Percentiles rank a stretch among this genome's conserved stretches.
Evolutionary conservation across 1,140 invertebrate genomes (phyloP).

Genomic region (Drosophila pseudoobscura): DNA sequence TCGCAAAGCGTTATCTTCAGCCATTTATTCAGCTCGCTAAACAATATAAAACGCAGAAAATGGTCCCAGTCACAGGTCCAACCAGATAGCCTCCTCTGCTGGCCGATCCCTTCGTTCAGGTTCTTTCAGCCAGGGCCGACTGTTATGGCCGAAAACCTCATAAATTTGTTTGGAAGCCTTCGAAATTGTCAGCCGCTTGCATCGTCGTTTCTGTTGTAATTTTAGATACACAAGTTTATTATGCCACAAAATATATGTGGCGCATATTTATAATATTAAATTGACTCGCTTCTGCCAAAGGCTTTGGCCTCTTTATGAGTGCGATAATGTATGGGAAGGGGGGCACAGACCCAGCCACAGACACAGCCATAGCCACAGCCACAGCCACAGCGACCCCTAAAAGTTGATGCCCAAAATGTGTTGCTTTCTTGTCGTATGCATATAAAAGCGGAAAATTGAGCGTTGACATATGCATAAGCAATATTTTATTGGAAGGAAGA

Average conservation of each 20-base stretch:
- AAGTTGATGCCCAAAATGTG: constrained; percentile 47
- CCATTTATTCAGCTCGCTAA: constrained; percentile 68
- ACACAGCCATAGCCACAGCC: too few relatives aligned
- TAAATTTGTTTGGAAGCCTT: constrained; percentile 76
- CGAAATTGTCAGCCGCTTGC: constrained; percentile 64
- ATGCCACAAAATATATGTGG: constrained; percentile 76
- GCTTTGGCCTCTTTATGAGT: constrained; percentile 51
- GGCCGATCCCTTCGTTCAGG: background rate
- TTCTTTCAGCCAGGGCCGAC: constrained; percentile 11
- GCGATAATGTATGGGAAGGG: constrained; percentile 60
- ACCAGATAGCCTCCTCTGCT: background rate
- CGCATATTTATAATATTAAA: constrained; percentile 80
- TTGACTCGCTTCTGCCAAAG: constrained; percentile 49
- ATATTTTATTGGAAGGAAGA: constrained; percentile 32
- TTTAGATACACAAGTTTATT: constrained; percentile 81
- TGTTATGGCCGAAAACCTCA: constrained; percentile 52
- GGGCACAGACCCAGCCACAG: background rate
- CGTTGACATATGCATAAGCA: constrained; percentile 35
- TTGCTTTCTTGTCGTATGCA: constrained; percentile 19
- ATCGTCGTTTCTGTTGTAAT: constrained; percentile 65
- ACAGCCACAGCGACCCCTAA: constrained; percentile 13
- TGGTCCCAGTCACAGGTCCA: constrained; percentile 7
- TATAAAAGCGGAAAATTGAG: constrained; percentile 65
- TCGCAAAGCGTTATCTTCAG: constrained; percentile 48
- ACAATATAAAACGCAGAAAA: constrained; percentile 77